Evolutionary conservation across 1,140 invertebrate genomes (phyloP), one percentile per base, ranked within the genome.

Genomic region (Rhyacophila brunnea): DNA sequence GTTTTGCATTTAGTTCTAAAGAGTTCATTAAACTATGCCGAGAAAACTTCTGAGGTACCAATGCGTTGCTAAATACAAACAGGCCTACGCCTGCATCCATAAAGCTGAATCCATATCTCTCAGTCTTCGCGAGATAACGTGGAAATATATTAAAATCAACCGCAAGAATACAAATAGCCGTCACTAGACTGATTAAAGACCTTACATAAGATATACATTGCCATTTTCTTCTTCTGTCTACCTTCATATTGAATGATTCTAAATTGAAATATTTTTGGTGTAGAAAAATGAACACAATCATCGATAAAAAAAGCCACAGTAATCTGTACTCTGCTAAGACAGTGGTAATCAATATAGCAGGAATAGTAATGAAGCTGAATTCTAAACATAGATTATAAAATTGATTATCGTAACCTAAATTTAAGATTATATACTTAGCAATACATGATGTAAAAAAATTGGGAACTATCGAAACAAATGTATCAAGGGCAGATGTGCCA

Each of bases 31-130:
- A 42, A 36, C 63, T 56, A 23, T 65, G 58, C 42, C 72, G 36
- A 55, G 73, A 32, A 74, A 59, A 60, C 68, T 77, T 51, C 52
- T 60, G 9, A 67, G 86, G 83, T 0, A 93, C 88, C 42, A 95
- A 77, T 1, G 88, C 93, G 84, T 94, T 95, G 6, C 88, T 80
- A n/a, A 93, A 78, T 11, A 97, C 80, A 81, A 92, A 98, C 28
- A 91, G 71, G 0, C 93, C 95, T 10, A 98, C 95, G 17, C 96
- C 96, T 35, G 88, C 81, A 71, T 99, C 96, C 96, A 99, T 99
- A 13, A 96, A 71, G 68, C 93, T 89, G 65, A 87, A 92, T 1
- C 96, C 96, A 80, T 82, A 95, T 0, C 71, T 83, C 70, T 92
- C 87, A 7, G 92, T 94, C 77, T 99, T 98, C 0, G 87, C 89